Conservation (phyloP, 2,888 invertebrate genomes). For the Taenaris catops region DNA sequence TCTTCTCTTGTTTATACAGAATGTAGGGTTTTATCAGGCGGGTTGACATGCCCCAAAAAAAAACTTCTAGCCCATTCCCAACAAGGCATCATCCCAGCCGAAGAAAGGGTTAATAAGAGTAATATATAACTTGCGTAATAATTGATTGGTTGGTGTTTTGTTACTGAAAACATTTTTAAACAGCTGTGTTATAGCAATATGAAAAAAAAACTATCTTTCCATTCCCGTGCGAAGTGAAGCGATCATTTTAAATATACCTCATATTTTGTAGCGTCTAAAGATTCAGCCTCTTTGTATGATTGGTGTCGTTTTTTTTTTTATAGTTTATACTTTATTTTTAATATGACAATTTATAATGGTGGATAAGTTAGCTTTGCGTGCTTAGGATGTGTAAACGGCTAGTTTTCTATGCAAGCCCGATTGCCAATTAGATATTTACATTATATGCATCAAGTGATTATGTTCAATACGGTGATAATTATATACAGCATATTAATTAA, state of each 20-base stretch:
- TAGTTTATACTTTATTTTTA: constrained; percentile 25
- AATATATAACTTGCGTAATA: too few relatives aligned
- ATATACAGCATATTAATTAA: not conserved
- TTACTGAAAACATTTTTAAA: not conserved
- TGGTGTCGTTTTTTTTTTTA: constrained; percentile 44
- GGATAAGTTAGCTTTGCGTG: constrained; percentile 34
- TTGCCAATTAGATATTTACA: constrained; percentile 34
- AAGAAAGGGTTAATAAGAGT: too few relatives aligned
- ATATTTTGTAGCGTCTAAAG: constrained; percentile 60
- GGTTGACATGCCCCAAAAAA: too few relatives aligned
- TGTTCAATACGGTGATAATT: constrained; percentile 9
- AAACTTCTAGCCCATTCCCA: too few relatives aligned
- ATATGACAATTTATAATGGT: too few relatives aligned
- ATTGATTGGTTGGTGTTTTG: too few relatives aligned
- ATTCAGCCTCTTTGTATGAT: constrained; percentile 43
- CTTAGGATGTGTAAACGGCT: constrained; percentile 25
- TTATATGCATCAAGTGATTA: constrained; percentile 16
- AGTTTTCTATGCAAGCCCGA: constrained; percentile 32
- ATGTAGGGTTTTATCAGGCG: too few relatives aligned
- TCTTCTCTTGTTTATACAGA: too few relatives aligned
- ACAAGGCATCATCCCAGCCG: too few relatives aligned
- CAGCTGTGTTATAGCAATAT: constrained; percentile 4
- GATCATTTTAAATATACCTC: constrained; percentile 52
- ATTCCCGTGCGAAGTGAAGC: constrained; percentile 6
- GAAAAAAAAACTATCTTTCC: constrained; percentile 7